A percentile compares a stretch with the other conserved stretches of the same genome.
phyloP scores from a whole-genome alignment of 2,888 invertebrate species.

The Drosophila falleni region DNA sequence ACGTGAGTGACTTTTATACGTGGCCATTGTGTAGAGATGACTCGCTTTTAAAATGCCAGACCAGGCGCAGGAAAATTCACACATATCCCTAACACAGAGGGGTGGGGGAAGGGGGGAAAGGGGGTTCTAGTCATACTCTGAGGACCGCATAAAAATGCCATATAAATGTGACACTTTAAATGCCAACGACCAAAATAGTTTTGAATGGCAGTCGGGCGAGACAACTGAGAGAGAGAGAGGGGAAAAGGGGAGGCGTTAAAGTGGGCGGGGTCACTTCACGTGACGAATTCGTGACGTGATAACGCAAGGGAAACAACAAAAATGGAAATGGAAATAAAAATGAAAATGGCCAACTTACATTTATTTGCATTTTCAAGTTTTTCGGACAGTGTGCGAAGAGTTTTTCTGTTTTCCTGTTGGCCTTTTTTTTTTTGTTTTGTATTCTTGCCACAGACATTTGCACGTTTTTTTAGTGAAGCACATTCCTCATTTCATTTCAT shows the following conservation, averaged over 20 bases:
- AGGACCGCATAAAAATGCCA: constrained; percentile 76
- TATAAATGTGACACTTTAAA: constrained; percentile 81
- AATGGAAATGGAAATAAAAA: constrained; percentile 51
- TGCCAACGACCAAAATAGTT: constrained; percentile 81
- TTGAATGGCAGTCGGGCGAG: constrained; percentile 41
- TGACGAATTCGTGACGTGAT: constrained; percentile 79
- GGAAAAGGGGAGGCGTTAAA: neutral
- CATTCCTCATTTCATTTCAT: constrained; percentile 74
- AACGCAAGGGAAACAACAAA: constrained; percentile 21
- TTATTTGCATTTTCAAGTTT: constrained; percentile 82
- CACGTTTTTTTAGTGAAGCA: constrained; percentile 39
- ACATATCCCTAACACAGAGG: constrained; percentile 45
- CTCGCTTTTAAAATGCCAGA: constrained; percentile 70
- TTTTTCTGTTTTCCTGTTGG: constrained; percentile 5
- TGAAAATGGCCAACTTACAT: constrained; percentile 73
- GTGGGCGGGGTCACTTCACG: constrained; percentile 52
- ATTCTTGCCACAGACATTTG: constrained; percentile 42
- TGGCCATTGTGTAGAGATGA: constrained; percentile 51
- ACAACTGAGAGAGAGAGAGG: constrained; percentile 1
- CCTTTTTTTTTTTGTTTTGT: constrained; percentile 12
- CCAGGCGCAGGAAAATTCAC: constrained; percentile 65
- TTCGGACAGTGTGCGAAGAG: constrained; percentile 41
- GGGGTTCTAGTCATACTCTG: constrained; percentile 36
- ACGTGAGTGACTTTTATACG: constrained; percentile 75
- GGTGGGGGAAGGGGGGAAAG: neutral